Percentiles rank a stretch among this genome's conserved stretches.
phyloP scores from a whole-genome alignment of 2,797 vertebrate genomes.

The Neostethus bicornis region DNA sequence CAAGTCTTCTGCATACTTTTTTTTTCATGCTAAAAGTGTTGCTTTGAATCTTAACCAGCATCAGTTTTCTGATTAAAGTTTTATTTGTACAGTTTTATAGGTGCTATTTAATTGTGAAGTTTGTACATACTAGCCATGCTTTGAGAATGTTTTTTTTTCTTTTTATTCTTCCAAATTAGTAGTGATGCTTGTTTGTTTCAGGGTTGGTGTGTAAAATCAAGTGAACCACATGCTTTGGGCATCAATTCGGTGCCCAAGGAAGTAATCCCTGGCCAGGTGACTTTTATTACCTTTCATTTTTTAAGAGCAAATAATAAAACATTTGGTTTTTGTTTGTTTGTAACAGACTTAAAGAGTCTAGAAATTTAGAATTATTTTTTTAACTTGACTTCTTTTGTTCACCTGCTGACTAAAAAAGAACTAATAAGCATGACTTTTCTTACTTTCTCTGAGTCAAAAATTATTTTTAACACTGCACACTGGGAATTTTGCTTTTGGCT shows the following conservation, averaged over 20 bases:
- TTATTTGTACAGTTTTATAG: no score
- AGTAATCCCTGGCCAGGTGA: conserved; percentile 87
- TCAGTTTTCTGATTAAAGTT: neutral
- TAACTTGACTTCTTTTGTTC: conserved; percentile 1
- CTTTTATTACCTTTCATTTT: conserved; percentile 25
- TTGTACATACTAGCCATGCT: neutral
- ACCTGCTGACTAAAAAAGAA: conserved; percentile 2
- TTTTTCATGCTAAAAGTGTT: conserved; percentile 37
- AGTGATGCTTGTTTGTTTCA: conserved; percentile 75
- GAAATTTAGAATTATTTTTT: no score
- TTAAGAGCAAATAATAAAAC: neutral
- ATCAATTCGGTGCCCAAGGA: conserved; percentile 84
- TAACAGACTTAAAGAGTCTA: no score
- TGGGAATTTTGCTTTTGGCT: conserved; percentile 27
- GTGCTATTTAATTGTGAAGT: no score
- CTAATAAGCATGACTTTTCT: conserved; percentile 20
- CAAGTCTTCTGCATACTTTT: conserved; percentile 50
- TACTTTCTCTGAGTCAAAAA: neutral
- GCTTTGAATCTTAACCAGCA: neutral
- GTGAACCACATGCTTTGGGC: conserved; percentile 77
- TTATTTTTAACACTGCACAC: conserved; percentile 10
- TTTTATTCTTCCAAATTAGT: conserved; percentile 17
- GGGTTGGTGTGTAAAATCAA: conserved; percentile 88
- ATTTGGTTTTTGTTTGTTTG: no score
- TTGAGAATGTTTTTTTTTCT: neutral